Conservation (phyloP, 1,140 invertebrate species). For the Drosophila carrolli region DNA sequence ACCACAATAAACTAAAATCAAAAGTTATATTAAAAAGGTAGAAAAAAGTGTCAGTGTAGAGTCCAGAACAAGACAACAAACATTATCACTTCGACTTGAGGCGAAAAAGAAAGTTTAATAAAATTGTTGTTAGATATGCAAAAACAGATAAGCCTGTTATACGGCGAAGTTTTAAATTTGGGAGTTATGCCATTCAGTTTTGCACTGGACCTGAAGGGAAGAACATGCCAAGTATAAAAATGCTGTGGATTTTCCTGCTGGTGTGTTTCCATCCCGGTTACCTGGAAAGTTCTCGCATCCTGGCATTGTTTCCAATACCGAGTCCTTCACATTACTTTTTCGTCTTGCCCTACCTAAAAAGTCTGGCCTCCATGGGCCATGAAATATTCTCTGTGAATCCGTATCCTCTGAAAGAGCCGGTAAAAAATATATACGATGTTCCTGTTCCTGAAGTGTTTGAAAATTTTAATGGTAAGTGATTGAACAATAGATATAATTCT, state of each 20-base stretch:
- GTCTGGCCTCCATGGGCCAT: conserved; percentile 17
- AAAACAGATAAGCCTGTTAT: too few relatives aligned
- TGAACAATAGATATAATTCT: too few relatives aligned
- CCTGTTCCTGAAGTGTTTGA: conserved; percentile 18
- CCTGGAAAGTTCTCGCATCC: conserved; percentile 15
- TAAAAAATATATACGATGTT: conserved; percentile 12
- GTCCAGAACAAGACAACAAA: too few relatives aligned
- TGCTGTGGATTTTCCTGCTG: neutral
- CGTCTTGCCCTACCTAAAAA: conserved; percentile 26
- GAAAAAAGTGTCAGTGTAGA: too few relatives aligned
- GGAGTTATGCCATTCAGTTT: neutral
- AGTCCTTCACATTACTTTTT: conserved; percentile 40
- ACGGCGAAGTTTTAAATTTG: neutral
- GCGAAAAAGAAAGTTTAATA: too few relatives aligned
- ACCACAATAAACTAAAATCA: too few relatives aligned
- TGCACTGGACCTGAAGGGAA: neutral
- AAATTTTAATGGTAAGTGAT: conserved; percentile 12
- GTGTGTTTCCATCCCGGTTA: neutral
- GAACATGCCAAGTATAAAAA: neutral
- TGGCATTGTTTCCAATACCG: conserved; percentile 28
- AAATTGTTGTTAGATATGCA: too few relatives aligned
- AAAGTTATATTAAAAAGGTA: too few relatives aligned
- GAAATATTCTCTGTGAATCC: conserved; percentile 24
- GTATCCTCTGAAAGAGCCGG: conserved; percentile 10
- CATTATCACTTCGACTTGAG: too few relatives aligned